A percentile compares a stretch with the other conserved stretches of the same genome.
phyloP scores from a whole-genome alignment of 2,113 vertebrate species.

The Antechinus flavipes region DNA sequence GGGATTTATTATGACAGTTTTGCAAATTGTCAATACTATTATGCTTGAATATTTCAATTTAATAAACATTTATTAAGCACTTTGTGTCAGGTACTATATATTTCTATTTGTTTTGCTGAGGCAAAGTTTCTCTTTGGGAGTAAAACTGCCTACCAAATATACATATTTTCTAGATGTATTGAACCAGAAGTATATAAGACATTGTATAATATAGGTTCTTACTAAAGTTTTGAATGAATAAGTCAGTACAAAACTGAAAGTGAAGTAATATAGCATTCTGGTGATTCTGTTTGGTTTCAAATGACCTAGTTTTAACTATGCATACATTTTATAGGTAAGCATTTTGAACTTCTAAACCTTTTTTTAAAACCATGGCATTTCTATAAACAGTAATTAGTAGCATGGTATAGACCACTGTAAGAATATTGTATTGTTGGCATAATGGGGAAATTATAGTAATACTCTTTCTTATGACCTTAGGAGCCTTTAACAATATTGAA shows the following conservation, averaged over 20 bases:
- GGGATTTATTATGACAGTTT: background rate
- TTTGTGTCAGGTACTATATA: background rate
- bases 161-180: background rate
- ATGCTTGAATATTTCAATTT: background rate
- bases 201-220: background rate
- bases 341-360: background rate
- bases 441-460: background rate
- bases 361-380: background rate
- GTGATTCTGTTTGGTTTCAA: background rate
- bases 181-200: background rate
- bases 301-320: background rate
- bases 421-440: background rate
- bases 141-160: background rate
- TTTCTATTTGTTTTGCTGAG: background rate
- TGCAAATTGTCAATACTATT: background rate
- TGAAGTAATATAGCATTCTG: background rate
- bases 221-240: background rate
- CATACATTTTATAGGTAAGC: background rate
- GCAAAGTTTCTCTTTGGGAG: background rate
- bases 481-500: constrained; percentile 87
- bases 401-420: background rate
- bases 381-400: background rate
- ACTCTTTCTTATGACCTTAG: constrained; percentile 75
- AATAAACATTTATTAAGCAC: background rate
- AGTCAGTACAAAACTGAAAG: background rate